Conservation (phyloP, 2,888 invertebrate genomes). For the Penaeus monodon region DNA sequence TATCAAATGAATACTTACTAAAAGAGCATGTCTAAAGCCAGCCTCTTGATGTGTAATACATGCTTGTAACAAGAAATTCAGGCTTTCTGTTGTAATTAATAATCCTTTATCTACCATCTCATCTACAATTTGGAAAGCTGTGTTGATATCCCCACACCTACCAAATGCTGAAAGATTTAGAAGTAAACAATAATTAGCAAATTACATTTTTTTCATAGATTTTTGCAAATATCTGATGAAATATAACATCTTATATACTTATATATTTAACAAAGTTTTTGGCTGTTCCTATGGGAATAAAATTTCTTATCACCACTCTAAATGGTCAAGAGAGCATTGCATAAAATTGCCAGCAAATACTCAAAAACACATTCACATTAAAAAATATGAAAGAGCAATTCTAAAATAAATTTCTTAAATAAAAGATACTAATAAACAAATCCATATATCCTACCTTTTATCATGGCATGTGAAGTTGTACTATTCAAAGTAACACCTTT, state of each 20-base stretch:
- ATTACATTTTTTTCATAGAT: no score
- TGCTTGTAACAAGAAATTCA: slow-evolving; percentile 85
- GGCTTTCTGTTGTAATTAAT: slow-evolving; percentile 77
- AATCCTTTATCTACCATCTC: slow-evolving; percentile 76
- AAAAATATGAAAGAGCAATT: no score
- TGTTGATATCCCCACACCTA: slow-evolving; percentile 81
- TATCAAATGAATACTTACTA: slow-evolving; percentile 71
- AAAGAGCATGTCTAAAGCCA: slow-evolving; percentile 85
- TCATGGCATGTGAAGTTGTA: slow-evolving; percentile 85
- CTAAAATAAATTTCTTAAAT: not conserved
- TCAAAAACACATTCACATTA: no score
- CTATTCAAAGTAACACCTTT: slow-evolving; percentile 78
- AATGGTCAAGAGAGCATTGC: no score
- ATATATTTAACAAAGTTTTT: no score
- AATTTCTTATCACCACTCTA: no score
- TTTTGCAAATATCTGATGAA: no score
- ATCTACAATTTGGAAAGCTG: slow-evolving; percentile 86
- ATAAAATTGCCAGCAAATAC: no score
- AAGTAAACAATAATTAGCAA: not conserved
- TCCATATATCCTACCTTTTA: slow-evolving; percentile 74
- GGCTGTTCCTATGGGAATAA: no score
- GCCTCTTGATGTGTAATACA: slow-evolving; percentile 83
- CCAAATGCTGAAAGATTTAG: slow-evolving; percentile 78
- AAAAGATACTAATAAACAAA: slow-evolving; percentile 5
- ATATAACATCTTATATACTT: no score